Conservation (phyloP, 2,888 invertebrate species). For the Eupithecia exiguata region DNA sequence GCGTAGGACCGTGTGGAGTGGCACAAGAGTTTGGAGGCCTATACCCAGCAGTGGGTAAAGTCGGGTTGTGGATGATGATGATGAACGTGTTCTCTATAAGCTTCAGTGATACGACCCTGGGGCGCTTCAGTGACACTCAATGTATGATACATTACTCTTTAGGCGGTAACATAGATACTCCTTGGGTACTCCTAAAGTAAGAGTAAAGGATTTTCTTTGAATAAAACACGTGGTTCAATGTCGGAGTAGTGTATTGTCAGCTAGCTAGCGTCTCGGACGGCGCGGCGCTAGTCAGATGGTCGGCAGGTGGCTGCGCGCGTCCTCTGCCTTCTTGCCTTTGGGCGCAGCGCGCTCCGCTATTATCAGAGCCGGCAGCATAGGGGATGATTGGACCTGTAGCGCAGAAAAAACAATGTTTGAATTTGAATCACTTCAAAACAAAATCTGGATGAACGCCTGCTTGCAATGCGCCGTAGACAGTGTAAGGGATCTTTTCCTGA, state of each 20-base stretch:
- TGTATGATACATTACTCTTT: too few relatives aligned
- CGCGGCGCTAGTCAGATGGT: constrained; percentile 86
- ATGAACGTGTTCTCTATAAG: too few relatives aligned
- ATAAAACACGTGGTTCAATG: constrained; percentile 3
- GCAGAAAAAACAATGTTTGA: not conserved
- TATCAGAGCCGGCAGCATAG: constrained; percentile 87
- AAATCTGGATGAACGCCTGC: not conserved
- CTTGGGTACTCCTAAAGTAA: too few relatives aligned
- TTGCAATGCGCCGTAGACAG: too few relatives aligned
- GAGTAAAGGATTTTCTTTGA: not conserved
- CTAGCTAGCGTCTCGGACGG: constrained; percentile 45
- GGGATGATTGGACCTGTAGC: constrained; percentile 80
- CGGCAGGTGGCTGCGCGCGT: constrained; percentile 87
- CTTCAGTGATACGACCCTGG: too few relatives aligned
- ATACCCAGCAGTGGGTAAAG: too few relatives aligned
- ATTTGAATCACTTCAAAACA: not conserved
- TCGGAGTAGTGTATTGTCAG: constrained; percentile 4
- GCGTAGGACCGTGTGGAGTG: too few relatives aligned
- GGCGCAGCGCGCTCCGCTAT: constrained; percentile 78
- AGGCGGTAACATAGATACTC: too few relatives aligned
- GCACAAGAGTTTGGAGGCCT: too few relatives aligned
- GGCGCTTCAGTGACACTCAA: too few relatives aligned
- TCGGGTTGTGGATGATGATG: too few relatives aligned
- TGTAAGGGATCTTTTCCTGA: too few relatives aligned
- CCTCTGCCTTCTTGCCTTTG: constrained; percentile 81